These are phyloP conservation scores for Emydura subglobosa DNA, from an alignment of 2,113 vertebrate genomes.

Conservation along the genomic window DNA sequence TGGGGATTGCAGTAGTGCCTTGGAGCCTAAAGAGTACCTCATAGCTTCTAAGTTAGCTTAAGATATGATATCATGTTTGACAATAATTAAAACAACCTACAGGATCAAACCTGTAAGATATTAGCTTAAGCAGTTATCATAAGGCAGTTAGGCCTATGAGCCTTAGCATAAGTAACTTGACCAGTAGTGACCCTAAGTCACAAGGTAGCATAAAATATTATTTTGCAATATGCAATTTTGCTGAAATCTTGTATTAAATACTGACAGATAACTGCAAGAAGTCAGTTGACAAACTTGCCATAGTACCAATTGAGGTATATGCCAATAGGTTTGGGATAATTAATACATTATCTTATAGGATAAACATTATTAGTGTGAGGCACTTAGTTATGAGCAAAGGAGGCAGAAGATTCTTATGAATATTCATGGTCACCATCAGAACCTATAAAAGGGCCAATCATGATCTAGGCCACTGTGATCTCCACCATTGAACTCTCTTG, in stretches of 20 bases:
- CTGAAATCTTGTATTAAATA: background rate
- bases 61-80: background rate
- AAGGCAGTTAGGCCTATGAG: background rate
- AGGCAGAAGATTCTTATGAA: background rate
- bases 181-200: background rate
- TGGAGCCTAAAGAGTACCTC: background rate
- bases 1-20: background rate
- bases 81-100: background rate
- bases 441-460: no score
- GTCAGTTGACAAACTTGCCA: background rate
- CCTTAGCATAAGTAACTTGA: background rate
- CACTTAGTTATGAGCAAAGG: background rate
- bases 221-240: background rate
- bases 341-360: background rate
- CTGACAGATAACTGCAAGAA: background rate
- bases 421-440: no score
- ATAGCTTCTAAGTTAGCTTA: background rate
- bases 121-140: background rate
- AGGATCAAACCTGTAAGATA: background rate
- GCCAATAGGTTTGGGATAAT: background rate
- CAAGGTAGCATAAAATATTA: background rate
- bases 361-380: background rate
- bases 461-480: no score
- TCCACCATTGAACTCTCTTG: no score
- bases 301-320: background rate